Percentiles rank a stretch among this genome's conserved stretches.
These are phyloP conservation scores for Halcyon badia DNA, from an alignment of 2,797 vertebrate species.

Conservation along the genomic window DNA sequence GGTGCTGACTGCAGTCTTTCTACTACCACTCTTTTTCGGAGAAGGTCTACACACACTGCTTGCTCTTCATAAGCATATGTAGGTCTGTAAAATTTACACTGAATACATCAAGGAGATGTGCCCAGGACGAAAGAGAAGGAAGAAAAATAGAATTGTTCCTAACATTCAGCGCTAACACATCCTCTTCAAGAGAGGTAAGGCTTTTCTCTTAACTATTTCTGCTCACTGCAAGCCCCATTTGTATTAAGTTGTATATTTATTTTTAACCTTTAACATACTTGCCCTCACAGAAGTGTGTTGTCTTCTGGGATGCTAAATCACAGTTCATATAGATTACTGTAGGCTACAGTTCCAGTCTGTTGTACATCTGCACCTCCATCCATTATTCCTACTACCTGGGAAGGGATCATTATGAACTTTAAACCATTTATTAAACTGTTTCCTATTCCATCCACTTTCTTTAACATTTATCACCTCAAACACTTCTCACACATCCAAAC, in stretches of 20 bases:
- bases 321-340: neutral
- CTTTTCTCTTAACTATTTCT: neutral
- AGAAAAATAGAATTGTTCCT: neutral
- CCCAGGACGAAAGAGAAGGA: neutral
- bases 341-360: neutral
- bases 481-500: neutral
- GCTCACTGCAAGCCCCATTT: neutral
- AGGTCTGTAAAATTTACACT: neutral
- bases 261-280: neutral
- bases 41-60: rapidly evolving
- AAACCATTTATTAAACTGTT: slow-evolving; percentile 2
- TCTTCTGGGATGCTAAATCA: neutral
- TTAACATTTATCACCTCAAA: neutral
- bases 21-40: neutral
- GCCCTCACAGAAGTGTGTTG: neutral
- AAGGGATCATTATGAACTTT: neutral
- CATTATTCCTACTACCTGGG: neutral
- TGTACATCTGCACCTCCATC: neutral
- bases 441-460: neutral
- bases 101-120: neutral
- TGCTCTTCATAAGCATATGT: neutral
- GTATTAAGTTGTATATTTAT: neutral
- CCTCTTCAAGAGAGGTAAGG: neutral
- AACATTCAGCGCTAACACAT: neutral
- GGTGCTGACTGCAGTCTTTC: neutral